Percentiles rank a stretch among this genome's conserved stretches.
Conservation (phyloP, 2,888 invertebrate genomes). For the Polydrusus tereticollis region DNA sequence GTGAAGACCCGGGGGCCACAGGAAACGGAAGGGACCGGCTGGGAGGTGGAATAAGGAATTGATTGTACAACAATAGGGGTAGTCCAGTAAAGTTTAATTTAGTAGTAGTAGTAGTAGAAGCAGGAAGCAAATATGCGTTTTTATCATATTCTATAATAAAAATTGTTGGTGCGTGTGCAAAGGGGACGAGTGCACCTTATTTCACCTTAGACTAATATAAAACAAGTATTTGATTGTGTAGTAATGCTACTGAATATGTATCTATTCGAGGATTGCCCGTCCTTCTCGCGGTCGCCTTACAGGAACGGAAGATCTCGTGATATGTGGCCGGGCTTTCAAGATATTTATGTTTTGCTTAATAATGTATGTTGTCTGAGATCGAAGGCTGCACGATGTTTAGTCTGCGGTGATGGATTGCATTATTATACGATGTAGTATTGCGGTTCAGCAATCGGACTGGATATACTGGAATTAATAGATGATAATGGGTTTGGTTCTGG, state of each 20-base stretch:
- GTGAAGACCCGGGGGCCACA: slow-evolving; percentile 54
- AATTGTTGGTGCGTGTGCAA: too few relatives aligned
- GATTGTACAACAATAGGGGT: slow-evolving; percentile 61
- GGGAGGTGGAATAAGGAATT: slow-evolving; percentile 64
- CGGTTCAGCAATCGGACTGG: background rate
- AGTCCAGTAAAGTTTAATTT: slow-evolving; percentile 10
- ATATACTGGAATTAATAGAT: slow-evolving; percentile 10
- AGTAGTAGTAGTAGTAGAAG: too few relatives aligned
- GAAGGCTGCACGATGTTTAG: slow-evolving; percentile 35
- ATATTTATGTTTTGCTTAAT: slow-evolving; percentile 48
- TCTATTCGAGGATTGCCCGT: slow-evolving; percentile 33
- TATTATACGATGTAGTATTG: slow-evolving; percentile 35
- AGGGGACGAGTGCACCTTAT: too few relatives aligned
- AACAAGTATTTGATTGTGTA: slow-evolving; percentile 51
- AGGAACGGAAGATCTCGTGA: slow-evolving; percentile 45
- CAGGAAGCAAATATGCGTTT: too few relatives aligned
- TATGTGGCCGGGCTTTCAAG: slow-evolving; percentile 45
- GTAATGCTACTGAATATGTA: slow-evolving; percentile 44
- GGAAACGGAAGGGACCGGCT: slow-evolving; percentile 59
- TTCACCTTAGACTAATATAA: background rate
- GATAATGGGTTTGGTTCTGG: background rate
- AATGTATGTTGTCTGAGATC: slow-evolving; percentile 40
- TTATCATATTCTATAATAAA: too few relatives aligned
- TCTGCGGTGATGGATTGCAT: slow-evolving; percentile 33
- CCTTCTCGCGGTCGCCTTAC: slow-evolving; percentile 28